Base-by-base conservation (phyloP, 2,113 vertebrate species). In the Phylloscopus whistleri region DNA sequence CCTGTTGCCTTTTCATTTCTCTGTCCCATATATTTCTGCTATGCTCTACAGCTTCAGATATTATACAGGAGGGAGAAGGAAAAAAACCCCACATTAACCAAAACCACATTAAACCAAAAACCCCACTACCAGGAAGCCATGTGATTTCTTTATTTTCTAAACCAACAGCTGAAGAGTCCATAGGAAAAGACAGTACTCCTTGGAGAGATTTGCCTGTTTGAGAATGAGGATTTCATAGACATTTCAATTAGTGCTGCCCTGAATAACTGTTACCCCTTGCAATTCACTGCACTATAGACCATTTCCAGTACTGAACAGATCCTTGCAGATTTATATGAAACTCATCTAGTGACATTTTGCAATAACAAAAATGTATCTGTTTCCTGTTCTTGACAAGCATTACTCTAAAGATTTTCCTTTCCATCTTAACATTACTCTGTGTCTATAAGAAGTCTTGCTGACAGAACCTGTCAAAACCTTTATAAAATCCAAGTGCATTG, bases 391-490 rank as follows among this genome's bases (percentile, higher is more conserved):
- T 88, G 76, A 89, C 68, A 92, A 59, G 22, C 62, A 72, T 84
- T 82, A 66, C 69, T 58, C 41, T 33, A 66, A 93, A 85, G 78
- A 82, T 55, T 44, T 78, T 75, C 60, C 41, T 68, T 84, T 89
- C 85, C 73, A 85, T 63, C 64, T 75, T 84, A 84, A 27, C 35
- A 67, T 55, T 74, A 37, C 69, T 94, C 73, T 85, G 53, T 75
- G 58, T 79, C 59, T 84, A 1, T 41, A 91, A 74, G 44, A 86
- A 94, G 33, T 72, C 58, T 88, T 72, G 53, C 70, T 95, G 79
- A 94, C 67, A 93, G 79, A 93, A 90, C 21, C 75, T 93, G 91
- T 76, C 93, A 93, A 94, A 94, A 95, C 86, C 58, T 90, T 85
- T 76, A 68, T 48, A 68, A 95, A 95, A 88, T 55, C 27, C 27